phyloP scores from a whole-genome alignment of 2,797 vertebrate species.

The Melanotaenia maccullochi region DNA sequence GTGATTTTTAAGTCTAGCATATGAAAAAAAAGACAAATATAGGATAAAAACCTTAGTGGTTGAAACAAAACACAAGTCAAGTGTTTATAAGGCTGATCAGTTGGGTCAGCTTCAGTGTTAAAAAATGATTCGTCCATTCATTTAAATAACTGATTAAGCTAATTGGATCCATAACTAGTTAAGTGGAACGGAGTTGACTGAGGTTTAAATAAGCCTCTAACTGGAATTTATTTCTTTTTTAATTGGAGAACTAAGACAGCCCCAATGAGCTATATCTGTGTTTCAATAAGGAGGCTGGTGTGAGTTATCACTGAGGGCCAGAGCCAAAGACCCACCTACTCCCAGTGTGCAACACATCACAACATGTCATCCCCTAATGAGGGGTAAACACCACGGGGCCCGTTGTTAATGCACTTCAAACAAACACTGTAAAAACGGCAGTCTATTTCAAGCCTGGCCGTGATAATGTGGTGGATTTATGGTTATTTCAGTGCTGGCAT shows the following conservation, averaged over 20 bases:
- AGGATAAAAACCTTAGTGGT: not conserved
- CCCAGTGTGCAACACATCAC: not conserved
- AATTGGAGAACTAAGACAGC: not conserved
- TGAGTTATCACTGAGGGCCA: constrained; percentile 78
- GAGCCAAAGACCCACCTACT: constrained; percentile 76
- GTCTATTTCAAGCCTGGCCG: not conserved
- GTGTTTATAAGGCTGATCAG: not conserved
- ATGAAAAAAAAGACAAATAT: not conserved
- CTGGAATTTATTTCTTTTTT: not conserved
- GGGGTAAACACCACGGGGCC: not conserved
- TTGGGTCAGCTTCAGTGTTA: not conserved
- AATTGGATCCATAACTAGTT: not conserved
- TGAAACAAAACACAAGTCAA: too few relatives aligned
- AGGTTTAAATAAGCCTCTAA: not conserved
- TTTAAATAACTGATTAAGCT: not conserved
- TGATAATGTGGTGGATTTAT: not conserved
- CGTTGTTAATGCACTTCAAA: not conserved
- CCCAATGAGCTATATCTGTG: constrained; percentile 71
- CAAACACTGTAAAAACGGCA: not conserved
- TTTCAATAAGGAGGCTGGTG: constrained; percentile 52
- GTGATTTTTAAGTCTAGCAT: too few relatives aligned
- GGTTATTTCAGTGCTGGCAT: not conserved
- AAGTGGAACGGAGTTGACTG: not conserved
- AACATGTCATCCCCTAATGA: not conserved
- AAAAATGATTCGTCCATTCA: not conserved